phyloP scores from a whole-genome alignment of 2,113 vertebrate species.

The Zosterops pallidus region DNA sequence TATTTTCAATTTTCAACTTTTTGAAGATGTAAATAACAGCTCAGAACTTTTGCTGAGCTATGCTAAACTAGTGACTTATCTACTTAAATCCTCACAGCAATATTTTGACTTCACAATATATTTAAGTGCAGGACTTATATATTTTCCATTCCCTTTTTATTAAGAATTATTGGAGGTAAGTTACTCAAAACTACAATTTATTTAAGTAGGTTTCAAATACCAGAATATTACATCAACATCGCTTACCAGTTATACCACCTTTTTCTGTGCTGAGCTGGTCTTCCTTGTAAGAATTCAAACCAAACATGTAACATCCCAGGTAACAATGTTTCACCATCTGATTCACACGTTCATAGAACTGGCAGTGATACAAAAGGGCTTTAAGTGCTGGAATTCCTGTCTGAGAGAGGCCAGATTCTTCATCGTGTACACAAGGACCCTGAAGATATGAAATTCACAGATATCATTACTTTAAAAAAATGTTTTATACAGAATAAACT shows the following conservation, averaged over 20 bases:
- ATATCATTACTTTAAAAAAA: not conserved
- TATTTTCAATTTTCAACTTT: not conserved
- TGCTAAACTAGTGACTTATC: not conserved
- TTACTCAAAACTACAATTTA: not conserved
- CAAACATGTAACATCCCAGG: slow-evolving; percentile 79
- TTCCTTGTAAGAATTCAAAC: slow-evolving; percentile 59
- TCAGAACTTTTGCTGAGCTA: not conserved
- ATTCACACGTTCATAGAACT: slow-evolving; percentile 86
- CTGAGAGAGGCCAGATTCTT: slow-evolving; percentile 86
- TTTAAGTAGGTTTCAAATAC: not conserved
- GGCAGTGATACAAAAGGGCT: slow-evolving; percentile 87
- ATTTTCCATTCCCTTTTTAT: not conserved
- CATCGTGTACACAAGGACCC: slow-evolving; percentile 92
- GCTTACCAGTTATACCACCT: slow-evolving; percentile 50
- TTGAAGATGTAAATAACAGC: not conserved
- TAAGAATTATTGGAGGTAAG: not conserved
- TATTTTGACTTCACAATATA: not conserved
- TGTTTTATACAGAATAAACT: not conserved
- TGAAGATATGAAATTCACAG: slow-evolving; percentile 44
- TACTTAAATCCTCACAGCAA: not conserved
- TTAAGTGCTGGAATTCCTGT: slow-evolving; percentile 87
- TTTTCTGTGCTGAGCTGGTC: not conserved
- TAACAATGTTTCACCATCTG: slow-evolving; percentile 83
- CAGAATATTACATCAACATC: not conserved
- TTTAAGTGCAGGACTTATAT: not conserved